Evolutionary conservation across 2,113 vertebrate species (phyloP).

Genomic region (Isichthys henryi): DNA sequence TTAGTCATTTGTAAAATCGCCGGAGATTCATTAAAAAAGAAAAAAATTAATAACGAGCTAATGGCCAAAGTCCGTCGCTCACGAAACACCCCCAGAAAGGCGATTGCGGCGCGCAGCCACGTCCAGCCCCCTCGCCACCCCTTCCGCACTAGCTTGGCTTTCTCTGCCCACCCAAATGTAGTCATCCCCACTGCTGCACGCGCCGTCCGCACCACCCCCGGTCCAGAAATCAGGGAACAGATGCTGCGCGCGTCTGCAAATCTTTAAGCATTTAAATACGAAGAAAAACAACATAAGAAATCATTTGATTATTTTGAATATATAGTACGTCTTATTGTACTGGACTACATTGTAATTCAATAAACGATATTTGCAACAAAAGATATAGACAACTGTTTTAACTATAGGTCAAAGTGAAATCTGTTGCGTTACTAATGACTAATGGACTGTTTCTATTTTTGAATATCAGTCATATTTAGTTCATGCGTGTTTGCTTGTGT

Average conservation of each 20-base stretch:
- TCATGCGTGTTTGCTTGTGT: not conserved
- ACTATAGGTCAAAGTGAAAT: not conserved
- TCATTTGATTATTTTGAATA: not conserved
- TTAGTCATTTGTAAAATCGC: slow-evolving; percentile 24
- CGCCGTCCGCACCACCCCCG: not conserved
- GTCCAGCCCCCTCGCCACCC: not conserved
- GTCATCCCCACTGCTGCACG: not conserved
- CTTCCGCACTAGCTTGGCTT: not conserved
- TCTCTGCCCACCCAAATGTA: not conserved
- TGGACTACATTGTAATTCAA: not conserved
- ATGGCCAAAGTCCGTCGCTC: not conserved
- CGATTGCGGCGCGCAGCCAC: not conserved
- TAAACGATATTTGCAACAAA: not conserved
- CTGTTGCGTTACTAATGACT: not conserved
- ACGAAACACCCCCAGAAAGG: not conserved
- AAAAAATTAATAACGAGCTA: slow-evolving; percentile 9
- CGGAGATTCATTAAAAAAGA: not conserved
- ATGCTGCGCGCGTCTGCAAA: not conserved
- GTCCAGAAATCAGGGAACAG: not conserved
- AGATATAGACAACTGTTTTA: not conserved
- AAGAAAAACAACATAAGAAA: not conserved
- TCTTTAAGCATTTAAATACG: not conserved
- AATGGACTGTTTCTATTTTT: not conserved
- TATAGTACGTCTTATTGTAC: not conserved
- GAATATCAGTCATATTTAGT: not conserved